Base-by-base conservation (phyloP, 2,888 invertebrate species). In the Tenthredo notha region DNA sequence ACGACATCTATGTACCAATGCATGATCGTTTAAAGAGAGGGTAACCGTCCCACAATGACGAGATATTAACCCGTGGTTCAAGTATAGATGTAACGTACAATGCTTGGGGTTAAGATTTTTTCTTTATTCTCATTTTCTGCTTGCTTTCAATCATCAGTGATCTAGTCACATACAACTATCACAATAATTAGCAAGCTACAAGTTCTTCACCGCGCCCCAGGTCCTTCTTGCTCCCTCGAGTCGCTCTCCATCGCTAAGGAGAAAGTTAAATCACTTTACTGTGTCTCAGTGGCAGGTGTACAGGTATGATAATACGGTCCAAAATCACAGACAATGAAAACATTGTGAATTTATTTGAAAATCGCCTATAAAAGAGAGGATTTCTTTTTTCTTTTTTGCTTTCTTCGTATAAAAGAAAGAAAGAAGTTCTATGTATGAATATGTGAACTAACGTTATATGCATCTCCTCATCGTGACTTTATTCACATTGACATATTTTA, bases 1-100 rank as follows among this genome's bases (percentile, higher is more conserved):
- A 43, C 72, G 18, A 74, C 72, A 74, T 74, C 72, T 74, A 40
- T 74, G 72, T 74, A 43, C 72, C 72, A 74, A 74, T 74, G 72
- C 43, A 74, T 74, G 40, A 43, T 74, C 72, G 43, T 74, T 29
- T 33, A 18, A 67, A 67, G 67, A 33, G 67, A 29, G 67, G 67
- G 33, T 67, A 67, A 33, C 0, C 33, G 33, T 67, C 29, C 12
- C 33, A 18, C 67, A 67, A 67, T 25, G 18, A 67, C 10, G 33
- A 25, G 15, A 67, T 29, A 67, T 33, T 33, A 67, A 67, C 33
- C 67, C 33, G 18, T 67, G 18, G 67, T 67, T 67, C 67, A 67
- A 67, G 12, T 33, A 67, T 67, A 15, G 25, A 10, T 29, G 18
- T 5, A 61, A 18, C 67, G 18, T 67, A 33, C 29, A 54, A 54